Percentiles rank a stretch among this genome's conserved stretches.
phyloP scores from a whole-genome alignment of 2,888 invertebrate species.

The Melinaea marsaeus region DNA sequence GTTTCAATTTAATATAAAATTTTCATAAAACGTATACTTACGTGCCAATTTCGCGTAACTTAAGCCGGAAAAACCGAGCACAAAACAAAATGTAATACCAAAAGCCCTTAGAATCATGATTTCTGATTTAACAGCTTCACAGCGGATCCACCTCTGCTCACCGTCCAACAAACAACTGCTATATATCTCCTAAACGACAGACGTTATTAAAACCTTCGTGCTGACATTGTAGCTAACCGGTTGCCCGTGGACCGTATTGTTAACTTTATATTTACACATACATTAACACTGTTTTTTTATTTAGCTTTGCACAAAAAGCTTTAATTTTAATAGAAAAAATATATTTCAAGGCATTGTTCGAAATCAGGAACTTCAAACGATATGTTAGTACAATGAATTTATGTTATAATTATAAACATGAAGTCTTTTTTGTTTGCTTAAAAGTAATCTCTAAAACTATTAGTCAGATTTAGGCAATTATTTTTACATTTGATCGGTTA shows the following conservation, averaged over 20 bases:
- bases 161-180: slow-evolving; percentile 46
- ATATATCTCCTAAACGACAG: slow-evolving; percentile 60
- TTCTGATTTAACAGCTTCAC: slow-evolving; percentile 38
- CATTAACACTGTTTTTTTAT: not conserved
- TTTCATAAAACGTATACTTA: slow-evolving; percentile 42
- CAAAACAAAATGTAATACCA: slow-evolving; percentile 41
- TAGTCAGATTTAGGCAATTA: too few species aligned
- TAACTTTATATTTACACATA: slow-evolving; percentile 10
- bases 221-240: slow-evolving; percentile 42
- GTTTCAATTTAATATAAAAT: not conserved
- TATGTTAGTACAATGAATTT: too few species aligned
- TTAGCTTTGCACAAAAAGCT: not conserved
- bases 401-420: too few species aligned
- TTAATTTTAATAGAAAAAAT: not conserved
- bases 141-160: slow-evolving; percentile 45
- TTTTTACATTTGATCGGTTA: too few species aligned
- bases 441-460: too few species aligned
- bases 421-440: too few species aligned
- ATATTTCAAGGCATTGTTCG: too few species aligned
- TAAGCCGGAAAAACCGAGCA: slow-evolving; percentile 40
- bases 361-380: too few species aligned
- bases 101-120: slow-evolving; percentile 48
- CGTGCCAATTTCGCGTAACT: slow-evolving; percentile 56
- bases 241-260: slow-evolving; percentile 26
- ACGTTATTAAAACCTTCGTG: slow-evolving; percentile 50